phyloP scores from a whole-genome alignment of 2,888 invertebrate species.

The Cryptosula pallasiana region DNA sequence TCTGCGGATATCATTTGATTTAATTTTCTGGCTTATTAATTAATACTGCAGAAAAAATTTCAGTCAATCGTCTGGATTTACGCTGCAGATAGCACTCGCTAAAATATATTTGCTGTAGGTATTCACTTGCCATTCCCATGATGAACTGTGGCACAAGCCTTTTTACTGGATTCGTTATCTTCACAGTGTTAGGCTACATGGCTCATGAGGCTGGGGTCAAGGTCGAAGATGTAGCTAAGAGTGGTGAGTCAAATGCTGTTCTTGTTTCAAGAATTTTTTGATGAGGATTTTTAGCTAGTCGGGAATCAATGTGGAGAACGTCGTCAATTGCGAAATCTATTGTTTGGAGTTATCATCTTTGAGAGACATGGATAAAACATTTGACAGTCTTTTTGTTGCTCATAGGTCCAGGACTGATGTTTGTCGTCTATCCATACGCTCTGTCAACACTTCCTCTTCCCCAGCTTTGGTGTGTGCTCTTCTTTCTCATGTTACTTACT shows the following conservation, averaged over 20 bases:
- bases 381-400: neutral
- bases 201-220: conserved; percentile 41
- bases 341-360: no score
- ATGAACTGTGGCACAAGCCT: conserved; percentile 39
- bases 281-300: no score
- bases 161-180: conserved; percentile 43
- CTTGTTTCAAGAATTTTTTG: no score
- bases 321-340: no score
- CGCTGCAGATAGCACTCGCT: no score
- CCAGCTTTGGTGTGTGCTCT: conserved; percentile 43
- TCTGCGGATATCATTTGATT: no score
- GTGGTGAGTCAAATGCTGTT: conserved; percentile 39
- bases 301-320: no score
- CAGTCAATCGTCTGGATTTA: no score
- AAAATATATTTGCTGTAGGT: conserved; percentile 33
- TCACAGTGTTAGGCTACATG: conserved; percentile 59
- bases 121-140: conserved; percentile 37
- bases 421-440: conserved; percentile 47
- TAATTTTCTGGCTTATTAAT: no score
- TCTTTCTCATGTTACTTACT: conserved; percentile 48
- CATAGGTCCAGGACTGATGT: conserved; percentile 44
- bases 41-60: no score
- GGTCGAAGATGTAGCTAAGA: conserved; percentile 44
- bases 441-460: conserved; percentile 38
- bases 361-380: neutral